Evolutionary conservation across 2,888 invertebrate genomes (phyloP), one percentile per base, ranked within the genome.

Genomic region (Pristionchus arcanus): DNA sequence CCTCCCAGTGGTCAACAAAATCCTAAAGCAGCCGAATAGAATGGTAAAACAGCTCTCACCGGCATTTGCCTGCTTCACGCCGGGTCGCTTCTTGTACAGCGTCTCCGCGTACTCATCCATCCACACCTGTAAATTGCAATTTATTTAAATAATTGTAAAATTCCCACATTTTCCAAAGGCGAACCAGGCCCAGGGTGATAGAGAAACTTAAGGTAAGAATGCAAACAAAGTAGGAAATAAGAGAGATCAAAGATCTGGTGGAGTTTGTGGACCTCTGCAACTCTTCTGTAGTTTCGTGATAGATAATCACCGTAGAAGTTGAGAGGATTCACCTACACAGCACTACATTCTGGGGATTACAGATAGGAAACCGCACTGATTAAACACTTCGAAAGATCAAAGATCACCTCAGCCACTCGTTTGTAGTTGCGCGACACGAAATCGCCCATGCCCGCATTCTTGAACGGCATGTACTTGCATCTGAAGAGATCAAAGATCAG

Each of bases 51-150:
- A 55, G 11, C 3, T n/a, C 87, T 31, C 19, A 92, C 95, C 94
- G 1, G 94, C 91, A 89, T 94, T 93, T 0, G 93, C 94, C 28
- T 85, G 89, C 5, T 90, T 90, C 74, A 95, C 92, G 4, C 92
- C 93, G 0, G 98, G 97, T 55, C 97, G 96, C 0, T 98, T 96
- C 91, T 96, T 96, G 96, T 98, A 98, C 89, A 99, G 95, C 95
- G 97, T 97, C 92, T 98, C 96, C 2, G 97, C 97, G 95, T 98
- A 99, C 94, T 98, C 98, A 95, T 99, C 98, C 98, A 99, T 98
- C 98, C 98, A 99, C 3, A 98, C 98, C 91, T 92, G 63, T 21
- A 87, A 31, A 63, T 63, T 63, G n/a, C 21, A 9, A 55, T 31
- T 28, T 55, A 49, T 16, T 49, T 13, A 81, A 19, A 83, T 55